Percentiles rank a stretch among this genome's conserved stretches.
Evolutionary conservation across 2,113 vertebrate species (phyloP).

Genomic region (Sminthopsis crassicaudata): DNA sequence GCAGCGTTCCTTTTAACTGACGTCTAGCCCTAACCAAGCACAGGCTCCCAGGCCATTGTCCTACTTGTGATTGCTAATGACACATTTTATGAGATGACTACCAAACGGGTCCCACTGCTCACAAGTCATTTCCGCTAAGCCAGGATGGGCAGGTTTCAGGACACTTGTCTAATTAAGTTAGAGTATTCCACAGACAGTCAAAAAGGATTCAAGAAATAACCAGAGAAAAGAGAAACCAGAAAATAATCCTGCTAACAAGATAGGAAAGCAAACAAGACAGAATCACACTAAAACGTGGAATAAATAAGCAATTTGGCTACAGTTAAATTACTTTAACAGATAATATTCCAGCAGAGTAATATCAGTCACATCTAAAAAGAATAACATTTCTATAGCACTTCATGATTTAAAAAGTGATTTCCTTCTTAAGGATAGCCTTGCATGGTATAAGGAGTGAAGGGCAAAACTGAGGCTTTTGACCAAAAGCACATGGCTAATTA

Average conservation of each 20-base stretch:
- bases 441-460: neutral
- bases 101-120: slow-evolving; percentile 37
- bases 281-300: neutral
- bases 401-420: neutral
- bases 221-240: slow-evolving; percentile 54
- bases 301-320: neutral
- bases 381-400: neutral
- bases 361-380: neutral
- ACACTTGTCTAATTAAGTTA: slow-evolving; percentile 62
- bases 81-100: slow-evolving; percentile 61
- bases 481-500: neutral
- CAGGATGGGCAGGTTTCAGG: slow-evolving; percentile 34
- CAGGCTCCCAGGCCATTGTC: slow-evolving; percentile 35
- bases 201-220: slow-evolving; percentile 56
- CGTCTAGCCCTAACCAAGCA: slow-evolving; percentile 3
- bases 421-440: neutral
- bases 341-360: neutral
- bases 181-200: neutral
- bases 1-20: slow-evolving; percentile 62
- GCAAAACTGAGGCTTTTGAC: neutral
- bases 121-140: slow-evolving; percentile 4
- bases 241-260: slow-evolving; percentile 29
- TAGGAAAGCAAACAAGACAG: neutral
- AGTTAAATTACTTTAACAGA: neutral
- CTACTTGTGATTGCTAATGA: slow-evolving; percentile 45